A percentile compares a stretch with the other conserved stretches of the same genome.
phyloP scores from a whole-genome alignment of 2,888 invertebrate species.

The Kryphioiulus occultus region DNA sequence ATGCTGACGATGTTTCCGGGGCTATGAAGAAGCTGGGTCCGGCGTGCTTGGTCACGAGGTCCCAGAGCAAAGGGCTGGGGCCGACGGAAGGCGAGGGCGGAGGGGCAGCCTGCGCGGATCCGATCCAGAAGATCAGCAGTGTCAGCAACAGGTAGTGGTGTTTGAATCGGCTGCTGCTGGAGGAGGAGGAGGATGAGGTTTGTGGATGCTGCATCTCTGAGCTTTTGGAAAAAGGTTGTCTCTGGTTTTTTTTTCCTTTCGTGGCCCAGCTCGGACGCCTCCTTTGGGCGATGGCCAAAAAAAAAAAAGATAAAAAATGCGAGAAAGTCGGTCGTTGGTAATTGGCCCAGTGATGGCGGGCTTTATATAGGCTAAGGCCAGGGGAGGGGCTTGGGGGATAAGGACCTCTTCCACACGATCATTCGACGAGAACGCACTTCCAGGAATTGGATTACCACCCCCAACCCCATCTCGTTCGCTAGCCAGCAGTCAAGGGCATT shows the following conservation, averaged over 20 bases:
- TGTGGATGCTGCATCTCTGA: conserved; percentile 12
- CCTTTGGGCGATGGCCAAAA: background rate
- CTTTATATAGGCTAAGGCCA: conserved; percentile 6
- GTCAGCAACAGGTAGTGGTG: background rate
- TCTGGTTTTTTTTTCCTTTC: too few species aligned
- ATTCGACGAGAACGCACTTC: background rate
- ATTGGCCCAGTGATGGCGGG: background rate
- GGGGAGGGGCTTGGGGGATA: conserved; percentile 11
- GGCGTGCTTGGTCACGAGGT: background rate
- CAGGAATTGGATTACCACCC: background rate
- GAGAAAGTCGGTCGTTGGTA: background rate
- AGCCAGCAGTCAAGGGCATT: background rate
- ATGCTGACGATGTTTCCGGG: background rate
- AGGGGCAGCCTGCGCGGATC: background rate
- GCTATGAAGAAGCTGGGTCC: background rate
- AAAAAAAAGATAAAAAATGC: background rate
- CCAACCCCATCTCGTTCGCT: background rate
- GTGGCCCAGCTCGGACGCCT: background rate
- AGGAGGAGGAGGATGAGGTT: background rate
- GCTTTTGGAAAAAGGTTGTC: too few species aligned
- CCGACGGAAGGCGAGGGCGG: background rate
- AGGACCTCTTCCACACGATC: background rate
- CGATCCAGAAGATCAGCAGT: background rate
- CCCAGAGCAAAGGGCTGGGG: background rate
- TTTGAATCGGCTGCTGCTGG: background rate